Conservation (phyloP, 1,140 invertebrate genomes). For the Melitaea cinxia region DNA sequence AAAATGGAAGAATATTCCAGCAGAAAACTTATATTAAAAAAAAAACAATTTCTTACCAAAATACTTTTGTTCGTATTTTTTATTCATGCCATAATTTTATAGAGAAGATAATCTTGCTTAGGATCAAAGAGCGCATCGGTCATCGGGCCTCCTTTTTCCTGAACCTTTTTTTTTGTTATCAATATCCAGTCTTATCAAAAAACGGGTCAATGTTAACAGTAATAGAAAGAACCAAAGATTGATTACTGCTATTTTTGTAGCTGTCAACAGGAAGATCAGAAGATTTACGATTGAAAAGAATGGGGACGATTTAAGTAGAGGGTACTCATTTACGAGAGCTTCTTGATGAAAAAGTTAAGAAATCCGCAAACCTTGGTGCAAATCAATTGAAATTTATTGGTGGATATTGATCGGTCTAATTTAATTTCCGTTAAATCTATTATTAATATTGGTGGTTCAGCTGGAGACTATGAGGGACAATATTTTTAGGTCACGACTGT, state of each 20-base stretch:
- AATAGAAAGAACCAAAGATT: conserved; percentile 20
- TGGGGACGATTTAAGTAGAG: neutral
- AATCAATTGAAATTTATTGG: neutral
- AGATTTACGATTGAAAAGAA: conserved; percentile 14
- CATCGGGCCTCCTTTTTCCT: conserved; percentile 8
- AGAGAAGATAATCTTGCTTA: conserved; percentile 1
- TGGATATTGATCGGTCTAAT: neutral
- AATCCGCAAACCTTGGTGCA: neutral
- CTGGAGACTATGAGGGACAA: too few relatives aligned
- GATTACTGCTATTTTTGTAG: conserved; percentile 15
- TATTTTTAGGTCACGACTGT: too few relatives aligned
- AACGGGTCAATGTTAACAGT: conserved; percentile 17
- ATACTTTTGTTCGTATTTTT: neutral
- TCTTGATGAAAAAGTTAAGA: conserved; percentile 4
- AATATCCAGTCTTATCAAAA: conserved; percentile 14
- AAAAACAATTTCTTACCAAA: too few relatives aligned
- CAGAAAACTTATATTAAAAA: too few relatives aligned
- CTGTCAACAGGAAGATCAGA: neutral
- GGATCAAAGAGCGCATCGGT: neutral
- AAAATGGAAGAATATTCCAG: too few relatives aligned
- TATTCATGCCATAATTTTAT: neutral
- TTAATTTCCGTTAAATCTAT: neutral
- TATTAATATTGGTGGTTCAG: too few relatives aligned
- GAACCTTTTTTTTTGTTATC: conserved; percentile 18
- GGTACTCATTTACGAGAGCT: neutral